phyloP scores from a whole-genome alignment of 2,797 vertebrate genomes.

The Pangasius djambal region DNA sequence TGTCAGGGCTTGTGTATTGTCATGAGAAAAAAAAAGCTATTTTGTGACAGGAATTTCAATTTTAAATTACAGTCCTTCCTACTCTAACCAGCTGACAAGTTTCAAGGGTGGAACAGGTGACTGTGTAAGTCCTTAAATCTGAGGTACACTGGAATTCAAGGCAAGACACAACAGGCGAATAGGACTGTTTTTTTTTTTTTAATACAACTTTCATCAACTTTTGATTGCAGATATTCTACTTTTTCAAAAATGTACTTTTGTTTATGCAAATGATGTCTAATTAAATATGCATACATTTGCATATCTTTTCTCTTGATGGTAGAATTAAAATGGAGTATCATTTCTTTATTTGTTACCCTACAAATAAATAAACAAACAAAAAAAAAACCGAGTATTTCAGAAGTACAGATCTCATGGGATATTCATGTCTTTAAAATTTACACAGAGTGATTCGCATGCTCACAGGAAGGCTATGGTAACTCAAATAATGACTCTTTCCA shows the following conservation, averaged over 20 bases:
- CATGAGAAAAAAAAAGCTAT: slow-evolving; percentile 42
- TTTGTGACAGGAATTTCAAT: slow-evolving; percentile 51
- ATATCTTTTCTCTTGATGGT: not conserved
- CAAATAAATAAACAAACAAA: not conserved
- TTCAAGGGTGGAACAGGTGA: slow-evolving; percentile 51
- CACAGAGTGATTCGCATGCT: not conserved
- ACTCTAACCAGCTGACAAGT: slow-evolving; percentile 34
- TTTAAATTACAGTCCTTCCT: slow-evolving; percentile 50
- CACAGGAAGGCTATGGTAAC: no score
- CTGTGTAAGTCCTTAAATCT: not conserved
- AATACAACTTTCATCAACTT: not conserved
- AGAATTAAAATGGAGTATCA: not conserved
- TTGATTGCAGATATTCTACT: not conserved
- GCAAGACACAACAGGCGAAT: not conserved
- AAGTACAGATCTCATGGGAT: no score
- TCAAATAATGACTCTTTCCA: not conserved
- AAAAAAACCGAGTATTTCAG: no score
- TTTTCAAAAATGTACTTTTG: not conserved
- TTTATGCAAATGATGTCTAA: not conserved
- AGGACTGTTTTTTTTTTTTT: no score
- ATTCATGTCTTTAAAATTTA: not conserved
- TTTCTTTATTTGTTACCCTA: not conserved
- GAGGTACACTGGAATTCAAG: not conserved
- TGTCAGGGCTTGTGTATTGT: slow-evolving; percentile 47
- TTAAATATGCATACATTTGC: not conserved